Evolutionary conservation across 2,797 vertebrate genomes (phyloP), one percentile per base, ranked within the genome.

Genomic region (Xerus rutilus): DNA sequence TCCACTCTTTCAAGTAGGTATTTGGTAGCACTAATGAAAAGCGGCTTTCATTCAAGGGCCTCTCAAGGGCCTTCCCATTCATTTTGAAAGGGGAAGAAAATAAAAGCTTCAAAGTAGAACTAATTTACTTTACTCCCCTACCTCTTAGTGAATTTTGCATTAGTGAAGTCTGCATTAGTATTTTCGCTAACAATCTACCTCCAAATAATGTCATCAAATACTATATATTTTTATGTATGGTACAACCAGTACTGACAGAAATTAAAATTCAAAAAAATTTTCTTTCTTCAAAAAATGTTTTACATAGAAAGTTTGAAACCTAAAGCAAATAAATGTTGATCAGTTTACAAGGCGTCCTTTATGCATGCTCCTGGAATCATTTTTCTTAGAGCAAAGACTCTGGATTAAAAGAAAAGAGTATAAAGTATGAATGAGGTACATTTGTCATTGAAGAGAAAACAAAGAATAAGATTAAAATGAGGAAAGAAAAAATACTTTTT

Each of bases 51-150:
- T 97, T 97, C 97, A 97, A 97, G 97, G 97, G 97, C 97, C 98
- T 98, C 98, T 97, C 97, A 92, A 97, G 97, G 97, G 97, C 97
- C 98, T 98, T 98, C 97, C 98, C 97, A 98, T 98, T 99, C 98
- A 98, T 96, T 97, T 92, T 96, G 97, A 97, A 98, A 98, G 96
- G 92, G 93, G 72, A 77, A 92, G 95, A 98, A 97, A 98, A 98
- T 97, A 98, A 98, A 99, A 98, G 98, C 98, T 98, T 98, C 98
- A 98, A 98, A 99, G 98, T 98, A 96, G 96, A 98, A 98, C 98
- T 98, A 97, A 99, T 98, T 98, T 98, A 98, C 98, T 98, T 98
- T 98, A 98, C 97, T 98, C 98, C 97, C 97, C 94, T 90, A 98
- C 97, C 77, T 98, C 97, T 97, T 95, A 96, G 97, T 96, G 97